A percentile compares a stretch with the other conserved stretches of the same genome.
phyloP scores from a whole-genome alignment of 2,797 vertebrate genomes.

The Mionectes olivaceus region DNA sequence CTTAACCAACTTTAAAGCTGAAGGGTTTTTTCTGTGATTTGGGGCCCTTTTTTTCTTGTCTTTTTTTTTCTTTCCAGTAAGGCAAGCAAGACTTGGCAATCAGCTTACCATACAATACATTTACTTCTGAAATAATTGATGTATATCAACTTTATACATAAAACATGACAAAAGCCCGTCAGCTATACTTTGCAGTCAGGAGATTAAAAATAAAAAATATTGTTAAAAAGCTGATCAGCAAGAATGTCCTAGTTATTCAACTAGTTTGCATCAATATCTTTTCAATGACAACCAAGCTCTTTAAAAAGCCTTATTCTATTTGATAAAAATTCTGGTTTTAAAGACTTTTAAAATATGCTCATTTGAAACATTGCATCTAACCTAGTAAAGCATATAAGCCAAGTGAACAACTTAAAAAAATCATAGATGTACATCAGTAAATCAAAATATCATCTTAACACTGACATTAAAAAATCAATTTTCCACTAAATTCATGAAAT shows the following conservation, averaged over 20 bases:
- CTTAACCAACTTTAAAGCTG: neutral
- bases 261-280: constrained; percentile 18
- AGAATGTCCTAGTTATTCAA: constrained; percentile 32
- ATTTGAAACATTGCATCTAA: neutral
- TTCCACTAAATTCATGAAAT: neutral
- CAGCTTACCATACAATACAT: constrained; percentile 37
- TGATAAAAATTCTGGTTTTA: constrained; percentile 12
- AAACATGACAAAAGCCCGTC: constrained; percentile 58
- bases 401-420: neutral
- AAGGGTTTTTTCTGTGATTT: fast-evolving
- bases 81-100: constrained; percentile 43
- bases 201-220: constrained; percentile 61
- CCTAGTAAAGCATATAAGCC: neutral
- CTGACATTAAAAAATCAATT: neutral
- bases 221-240: constrained; percentile 30
- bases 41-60: neutral
- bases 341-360: neutral
- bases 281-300: constrained; percentile 14
- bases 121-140: constrained; percentile 50
- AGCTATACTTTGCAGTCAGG: constrained; percentile 36
- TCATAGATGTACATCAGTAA: neutral
- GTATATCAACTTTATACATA: constrained; percentile 59
- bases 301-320: constrained; percentile 7
- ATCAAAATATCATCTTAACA: neutral
- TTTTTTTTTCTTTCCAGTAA: neutral